Evolutionary conservation across 2,113 vertebrate species (phyloP), one percentile per base, ranked within the genome.

Genomic region (Saccopteryx bilineata): DNA sequence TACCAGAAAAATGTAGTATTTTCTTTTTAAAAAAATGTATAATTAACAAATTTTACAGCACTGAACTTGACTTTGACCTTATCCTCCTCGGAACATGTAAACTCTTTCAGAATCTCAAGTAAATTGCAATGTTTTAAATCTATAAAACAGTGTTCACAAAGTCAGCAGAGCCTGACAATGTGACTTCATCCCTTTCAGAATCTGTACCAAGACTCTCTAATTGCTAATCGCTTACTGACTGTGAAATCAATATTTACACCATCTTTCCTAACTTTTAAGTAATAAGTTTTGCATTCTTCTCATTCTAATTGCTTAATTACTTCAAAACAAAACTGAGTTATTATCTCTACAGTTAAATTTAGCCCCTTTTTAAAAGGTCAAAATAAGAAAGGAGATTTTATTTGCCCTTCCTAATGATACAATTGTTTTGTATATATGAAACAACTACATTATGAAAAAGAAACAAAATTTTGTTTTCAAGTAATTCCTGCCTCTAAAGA

Each of bases 401-500:
- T 76, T 83, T 79, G 24, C 21, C 46, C 5, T 92, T 31, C 31
- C n/a, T 87, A 79, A 83, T 48, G 90, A 89, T 76, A 63, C 4
- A 95, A 82, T 10, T 48, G 10, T 26, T 71, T 75, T 48, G 60
- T 85, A 95, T 28, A 6, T 19, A 94, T n/a, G 76, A 33, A 96
- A 90, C 52, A 97, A 87, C 28, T 66, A 79, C 0, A 28, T 39
- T 94, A 90, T 69, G 39, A 86, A 97, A 96, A 75, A 96, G 39
- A 94, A 76, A 65, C 48, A 85, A 96, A 92, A 54, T 31, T 66
- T 31, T 97, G 72, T 93, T 95, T 90, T 71, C 76, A 96, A 96
- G 93, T 94, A 96, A 96, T 83, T 85, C 74, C 74, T 94, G 78
- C 66, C 83, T 96, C 97, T 96, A 97, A 95, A 80, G 71, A 95